Evolutionary conservation across 2,113 vertebrate genomes (phyloP).

Genomic region (Chionomys nivalis): DNA sequence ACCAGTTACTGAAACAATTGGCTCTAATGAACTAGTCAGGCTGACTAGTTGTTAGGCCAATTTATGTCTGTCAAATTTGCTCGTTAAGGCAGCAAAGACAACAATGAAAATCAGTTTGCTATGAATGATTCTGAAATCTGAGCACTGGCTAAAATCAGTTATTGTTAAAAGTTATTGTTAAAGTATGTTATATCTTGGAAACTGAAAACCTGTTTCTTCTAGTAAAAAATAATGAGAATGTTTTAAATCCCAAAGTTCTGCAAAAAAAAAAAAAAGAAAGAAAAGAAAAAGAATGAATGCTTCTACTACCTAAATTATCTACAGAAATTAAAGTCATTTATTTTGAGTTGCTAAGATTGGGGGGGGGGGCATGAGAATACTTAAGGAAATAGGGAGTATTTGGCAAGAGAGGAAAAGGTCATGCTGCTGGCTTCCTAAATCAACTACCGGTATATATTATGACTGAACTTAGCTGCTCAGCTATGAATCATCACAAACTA

Average conservation of each 20-base stretch:
- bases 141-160: constrained; percentile 42
- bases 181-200: constrained; percentile 45
- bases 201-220: neutral
- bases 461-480: neutral
- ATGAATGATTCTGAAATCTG: constrained; percentile 38
- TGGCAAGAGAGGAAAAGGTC: neutral
- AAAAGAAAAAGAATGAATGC: neutral
- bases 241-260: neutral
- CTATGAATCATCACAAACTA: neutral
- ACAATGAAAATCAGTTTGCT: constrained; percentile 70
- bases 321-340: neutral
- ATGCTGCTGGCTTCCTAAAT: neutral
- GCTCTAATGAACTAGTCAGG: constrained; percentile 69
- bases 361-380: neutral
- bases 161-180: neutral
- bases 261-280: neutral
- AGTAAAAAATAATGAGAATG: constrained; percentile 35
- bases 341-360: neutral
- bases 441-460: too few relatives aligned
- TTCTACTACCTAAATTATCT: neutral
- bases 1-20: constrained; percentile 44
- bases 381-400: neutral
- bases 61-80: constrained; percentile 68
- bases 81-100: constrained; percentile 74
- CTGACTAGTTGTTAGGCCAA: constrained; percentile 64